These are phyloP conservation scores for Synanthedon myopaeformis DNA, from an alignment of 2,888 invertebrate species.

Conservation along the genomic window DNA sequence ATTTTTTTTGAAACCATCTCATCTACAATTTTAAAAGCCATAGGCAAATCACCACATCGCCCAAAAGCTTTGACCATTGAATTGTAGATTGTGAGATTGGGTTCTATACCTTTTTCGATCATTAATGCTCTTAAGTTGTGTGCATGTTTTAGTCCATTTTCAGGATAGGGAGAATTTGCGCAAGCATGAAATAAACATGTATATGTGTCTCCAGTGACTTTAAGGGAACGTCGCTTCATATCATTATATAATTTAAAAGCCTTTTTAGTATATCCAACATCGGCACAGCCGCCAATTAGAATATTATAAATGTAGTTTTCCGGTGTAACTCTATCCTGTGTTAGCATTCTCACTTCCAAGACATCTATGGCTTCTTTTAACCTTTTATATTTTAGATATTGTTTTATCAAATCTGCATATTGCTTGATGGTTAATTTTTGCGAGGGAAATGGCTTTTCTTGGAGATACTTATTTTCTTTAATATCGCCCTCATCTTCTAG, in stretches of 20 bases:
- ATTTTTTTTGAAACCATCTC: constrained; percentile 80
- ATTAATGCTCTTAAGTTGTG: constrained; percentile 75
- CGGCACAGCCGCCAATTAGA: constrained; percentile 85
- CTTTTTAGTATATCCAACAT: constrained; percentile 86
- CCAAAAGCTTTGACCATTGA: constrained; percentile 94
- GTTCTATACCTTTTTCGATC: constrained; percentile 74
- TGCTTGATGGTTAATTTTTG: constrained; percentile 72
- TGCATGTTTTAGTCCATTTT: constrained; percentile 78
- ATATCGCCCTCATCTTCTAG: constrained; percentile 69
- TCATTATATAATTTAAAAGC: constrained; percentile 86
- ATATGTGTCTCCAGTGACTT: constrained; percentile 79
- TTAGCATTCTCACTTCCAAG: constrained; percentile 80
- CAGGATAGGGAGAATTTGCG: constrained; percentile 78
- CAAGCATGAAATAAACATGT: constrained; percentile 92
- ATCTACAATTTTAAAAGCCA: constrained; percentile 86
- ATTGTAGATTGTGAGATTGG: constrained; percentile 84
- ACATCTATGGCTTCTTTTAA: constrained; percentile 83
- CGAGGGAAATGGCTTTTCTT: constrained; percentile 56
- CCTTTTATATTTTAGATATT: constrained; percentile 72
- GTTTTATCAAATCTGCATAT: constrained; percentile 80
- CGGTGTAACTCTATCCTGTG: constrained; percentile 83
- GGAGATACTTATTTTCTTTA: constrained; percentile 69
- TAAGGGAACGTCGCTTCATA: constrained; percentile 81
- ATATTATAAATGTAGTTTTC: constrained; percentile 83
- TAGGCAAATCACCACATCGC: constrained; percentile 79